phyloP scores from a whole-genome alignment of 1,140 invertebrate species.

The Leptinotarsa undecemlineata region DNA sequence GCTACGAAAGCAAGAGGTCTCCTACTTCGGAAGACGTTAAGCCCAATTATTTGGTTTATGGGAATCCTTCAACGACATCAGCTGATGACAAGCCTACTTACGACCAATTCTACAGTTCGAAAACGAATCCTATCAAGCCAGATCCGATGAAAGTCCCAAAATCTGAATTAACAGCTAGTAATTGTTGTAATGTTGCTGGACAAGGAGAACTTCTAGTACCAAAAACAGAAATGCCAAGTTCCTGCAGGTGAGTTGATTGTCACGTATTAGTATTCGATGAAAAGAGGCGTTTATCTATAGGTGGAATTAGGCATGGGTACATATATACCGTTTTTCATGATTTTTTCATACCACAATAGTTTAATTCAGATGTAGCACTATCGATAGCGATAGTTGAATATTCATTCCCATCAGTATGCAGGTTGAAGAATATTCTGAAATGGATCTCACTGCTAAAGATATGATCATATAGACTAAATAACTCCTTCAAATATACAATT shows the following conservation, averaged over 20 bases:
- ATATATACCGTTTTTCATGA: no score
- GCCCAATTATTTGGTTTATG: slow-evolving; percentile 49
- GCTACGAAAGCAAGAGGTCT: slow-evolving; percentile 45
- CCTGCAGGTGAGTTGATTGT: slow-evolving; percentile 12
- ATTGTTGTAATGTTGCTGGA: slow-evolving; percentile 58
- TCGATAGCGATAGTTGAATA: no score
- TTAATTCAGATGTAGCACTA: no score
- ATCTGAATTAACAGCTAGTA: slow-evolving; percentile 57
- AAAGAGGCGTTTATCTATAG: no score
- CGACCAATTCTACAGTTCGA: slow-evolving; percentile 55
- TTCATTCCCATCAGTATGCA: no score
- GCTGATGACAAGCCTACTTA: slow-evolving; percentile 45
- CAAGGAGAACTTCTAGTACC: slow-evolving; percentile 63
- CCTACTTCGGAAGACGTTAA: slow-evolving; percentile 51
- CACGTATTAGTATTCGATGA: neutral
- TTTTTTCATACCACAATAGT: no score
- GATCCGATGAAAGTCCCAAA: slow-evolving; percentile 63
- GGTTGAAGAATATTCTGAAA: no score
- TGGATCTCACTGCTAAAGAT: no score
- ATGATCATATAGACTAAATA: no score
- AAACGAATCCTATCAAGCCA: slow-evolving; percentile 61
- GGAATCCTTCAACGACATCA: slow-evolving; percentile 36
- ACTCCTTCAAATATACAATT: no score
- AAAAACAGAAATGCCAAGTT: slow-evolving; percentile 60
- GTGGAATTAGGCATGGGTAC: no score